Conservation (phyloP, 35 echinoderm and acorn worm species). For the Anneissia japonica region DNA sequence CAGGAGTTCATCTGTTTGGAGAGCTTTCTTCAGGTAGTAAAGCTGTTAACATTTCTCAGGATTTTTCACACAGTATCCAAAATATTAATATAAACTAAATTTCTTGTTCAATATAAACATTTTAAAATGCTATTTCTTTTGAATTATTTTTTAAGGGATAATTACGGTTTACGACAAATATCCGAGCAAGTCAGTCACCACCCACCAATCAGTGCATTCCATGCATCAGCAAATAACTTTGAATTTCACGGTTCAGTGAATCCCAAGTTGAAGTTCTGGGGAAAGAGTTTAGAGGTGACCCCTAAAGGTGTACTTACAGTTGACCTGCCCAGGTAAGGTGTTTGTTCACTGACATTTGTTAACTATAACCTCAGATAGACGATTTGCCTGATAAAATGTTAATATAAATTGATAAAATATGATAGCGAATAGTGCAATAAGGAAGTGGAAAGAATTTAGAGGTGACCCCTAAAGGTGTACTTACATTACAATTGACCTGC, state of each 20-base stretch:
- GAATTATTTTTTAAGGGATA: conserved; percentile 39
- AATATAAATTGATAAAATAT: too few relatives aligned
- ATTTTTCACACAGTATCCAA: too few relatives aligned
- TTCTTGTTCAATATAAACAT: background rate
- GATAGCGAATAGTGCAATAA: too few relatives aligned
- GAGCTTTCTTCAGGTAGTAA: too few relatives aligned
- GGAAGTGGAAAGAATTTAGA: conserved; percentile 96
- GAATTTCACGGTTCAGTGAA: conserved; percentile 86
- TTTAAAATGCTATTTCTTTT: too few relatives aligned
- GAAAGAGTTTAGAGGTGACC: conserved; percentile 85
- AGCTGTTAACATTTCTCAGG: too few relatives aligned
- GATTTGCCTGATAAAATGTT: too few relatives aligned
- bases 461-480: conserved; percentile 78
- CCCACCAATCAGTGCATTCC: conserved; percentile 97
- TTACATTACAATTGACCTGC: conserved; percentile 84
- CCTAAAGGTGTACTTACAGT: conserved; percentile 93
- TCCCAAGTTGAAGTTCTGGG: conserved; percentile 98
- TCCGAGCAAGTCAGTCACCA: conserved; percentile 94
- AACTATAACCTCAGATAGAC: too few relatives aligned
- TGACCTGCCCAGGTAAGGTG: conserved; percentile 79
- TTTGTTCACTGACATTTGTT: too few relatives aligned
- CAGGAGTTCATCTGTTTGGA: too few relatives aligned
- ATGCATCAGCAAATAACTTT: conserved; percentile 68
- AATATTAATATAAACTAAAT: too few relatives aligned
- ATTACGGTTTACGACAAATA: conserved; percentile 72